A percentile compares a stretch with the other conserved stretches of the same genome.
Evolutionary conservation across 2,113 vertebrate species (phyloP).

Genomic region (Ctenomys sociabilis): DNA sequence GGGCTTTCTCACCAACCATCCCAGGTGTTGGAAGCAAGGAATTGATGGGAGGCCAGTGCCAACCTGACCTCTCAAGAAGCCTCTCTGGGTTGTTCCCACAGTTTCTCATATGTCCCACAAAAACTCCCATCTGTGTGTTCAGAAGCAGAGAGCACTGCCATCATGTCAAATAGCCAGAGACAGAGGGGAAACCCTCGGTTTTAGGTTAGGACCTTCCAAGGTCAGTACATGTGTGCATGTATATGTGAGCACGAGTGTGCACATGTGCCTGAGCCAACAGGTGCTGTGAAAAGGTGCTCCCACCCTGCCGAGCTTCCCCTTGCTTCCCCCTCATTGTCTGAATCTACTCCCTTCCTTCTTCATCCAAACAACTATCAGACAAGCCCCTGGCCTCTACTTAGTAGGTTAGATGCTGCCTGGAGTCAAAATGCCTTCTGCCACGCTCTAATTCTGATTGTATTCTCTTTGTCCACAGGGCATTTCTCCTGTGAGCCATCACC

Average conservation of each 20-base stretch:
- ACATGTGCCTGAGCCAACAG: neutral
- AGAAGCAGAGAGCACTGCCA: neutral
- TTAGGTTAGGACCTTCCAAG: neutral
- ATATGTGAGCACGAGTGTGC: neutral
- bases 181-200: neutral
- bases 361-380: constrained; percentile 43
- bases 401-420: constrained; percentile 61
- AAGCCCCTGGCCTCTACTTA: constrained; percentile 41
- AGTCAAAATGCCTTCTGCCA: constrained; percentile 35
- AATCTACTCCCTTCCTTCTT: neutral
- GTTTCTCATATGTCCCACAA: neutral
- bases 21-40: neutral
- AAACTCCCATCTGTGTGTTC: neutral
- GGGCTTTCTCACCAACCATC: neutral
- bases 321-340: neutral
- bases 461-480: constrained; percentile 64
- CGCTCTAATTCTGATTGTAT: constrained; percentile 39
- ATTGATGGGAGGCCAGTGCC: neutral
- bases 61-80: neutral
- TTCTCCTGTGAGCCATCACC: constrained; percentile 50
- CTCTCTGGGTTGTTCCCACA: neutral
- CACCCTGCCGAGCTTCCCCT: neutral
- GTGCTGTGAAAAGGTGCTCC: neutral
- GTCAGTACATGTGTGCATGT: neutral
- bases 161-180: neutral